Base-by-base conservation (phyloP, 2,797 vertebrate species). In the Phataginus tricuspis region DNA sequence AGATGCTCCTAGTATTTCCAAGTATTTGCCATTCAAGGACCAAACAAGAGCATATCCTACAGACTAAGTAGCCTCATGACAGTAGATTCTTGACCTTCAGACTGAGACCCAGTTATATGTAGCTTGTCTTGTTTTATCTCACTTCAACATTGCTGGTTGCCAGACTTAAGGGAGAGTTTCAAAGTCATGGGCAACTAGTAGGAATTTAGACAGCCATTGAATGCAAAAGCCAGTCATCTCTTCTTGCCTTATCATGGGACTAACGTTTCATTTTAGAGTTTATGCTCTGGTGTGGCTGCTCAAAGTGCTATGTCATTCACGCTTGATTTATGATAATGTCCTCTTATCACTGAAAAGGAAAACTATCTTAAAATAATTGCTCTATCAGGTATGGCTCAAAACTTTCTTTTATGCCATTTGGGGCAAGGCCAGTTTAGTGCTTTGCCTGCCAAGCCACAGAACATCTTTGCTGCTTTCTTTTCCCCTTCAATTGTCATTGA, bases 401-500 rank as follows among this genome's bases (percentile, higher is more conserved):
- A 64, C 23, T 79, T 93, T 79, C 68, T 71, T 97, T 84, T 68
- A n/a, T 45, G 71, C 42, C 15, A 0, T 80, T 89, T 95, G 71
- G 31, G 77, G 53, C 64, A 55, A 92, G n/a, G 39, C 45, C 42
- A 45, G 49, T 91, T 96, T 39, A 93, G 21, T 74, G 45, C 63
- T 92, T 83, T 77, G 89, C 84, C 79, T 94, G 80, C 91, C 92
- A 97, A 97, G 68, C 85, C 93, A 71, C 51, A 69, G 90, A 96
- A 59, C 86, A 90, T 97, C 95, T 97, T 95, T 96, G 66, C 91
- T 95, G 89, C 95, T 97, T 97, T 96, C 92, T 95, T 96, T 95
- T 95, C 78, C 71, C 84, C 66, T 95, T 86, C 95, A 92, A 97
- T 98, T 97, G 96, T 97, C 90, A 96, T 94, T 98, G 97, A 97